Evolutionary conservation across 2,797 vertebrate genomes (phyloP).

Genomic region (Gastrophryne carolinensis): DNA sequence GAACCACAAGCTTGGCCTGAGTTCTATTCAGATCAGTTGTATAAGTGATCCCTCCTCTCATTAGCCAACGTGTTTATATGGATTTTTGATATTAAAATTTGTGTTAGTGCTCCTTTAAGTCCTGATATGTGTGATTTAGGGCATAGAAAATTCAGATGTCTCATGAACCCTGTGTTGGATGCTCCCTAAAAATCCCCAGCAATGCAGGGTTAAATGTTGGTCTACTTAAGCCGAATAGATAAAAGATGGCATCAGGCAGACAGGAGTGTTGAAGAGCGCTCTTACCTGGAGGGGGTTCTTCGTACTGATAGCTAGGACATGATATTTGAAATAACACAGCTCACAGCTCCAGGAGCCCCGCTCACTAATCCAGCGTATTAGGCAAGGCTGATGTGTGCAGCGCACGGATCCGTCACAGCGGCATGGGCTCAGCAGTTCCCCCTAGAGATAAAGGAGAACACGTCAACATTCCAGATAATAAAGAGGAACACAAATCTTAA

Average conservation of each 20-base stretch:
- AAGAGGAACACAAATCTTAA: not conserved
- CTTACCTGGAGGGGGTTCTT: conserved; percentile 85
- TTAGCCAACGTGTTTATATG: too few species aligned
- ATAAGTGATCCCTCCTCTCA: too few species aligned
- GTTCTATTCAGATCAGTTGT: too few species aligned
- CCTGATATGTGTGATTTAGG: too few species aligned
- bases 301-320: conserved; percentile 87
- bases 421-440: conserved; percentile 81
- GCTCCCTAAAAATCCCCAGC: not conserved
- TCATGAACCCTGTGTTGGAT: not conserved
- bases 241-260: not conserved
- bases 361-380: conserved; percentile 89
- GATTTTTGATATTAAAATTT: too few species aligned
- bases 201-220: not conserved
- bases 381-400: conserved; percentile 85
- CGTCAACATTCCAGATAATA: not conserved
- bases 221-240: not conserved
- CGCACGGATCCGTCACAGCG: conserved; percentile 83
- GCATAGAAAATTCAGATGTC: too few species aligned
- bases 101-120: too few species aligned
- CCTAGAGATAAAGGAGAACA: conserved; percentile 59
- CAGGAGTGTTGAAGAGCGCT: not conserved
- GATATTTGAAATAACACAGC: conserved; percentile 88
- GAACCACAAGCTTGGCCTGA: too few species aligned
- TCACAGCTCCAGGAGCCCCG: conserved; percentile 89